phyloP scores from a whole-genome alignment of 2,888 invertebrate genomes.

The Dichetophora obliterata region DNA sequence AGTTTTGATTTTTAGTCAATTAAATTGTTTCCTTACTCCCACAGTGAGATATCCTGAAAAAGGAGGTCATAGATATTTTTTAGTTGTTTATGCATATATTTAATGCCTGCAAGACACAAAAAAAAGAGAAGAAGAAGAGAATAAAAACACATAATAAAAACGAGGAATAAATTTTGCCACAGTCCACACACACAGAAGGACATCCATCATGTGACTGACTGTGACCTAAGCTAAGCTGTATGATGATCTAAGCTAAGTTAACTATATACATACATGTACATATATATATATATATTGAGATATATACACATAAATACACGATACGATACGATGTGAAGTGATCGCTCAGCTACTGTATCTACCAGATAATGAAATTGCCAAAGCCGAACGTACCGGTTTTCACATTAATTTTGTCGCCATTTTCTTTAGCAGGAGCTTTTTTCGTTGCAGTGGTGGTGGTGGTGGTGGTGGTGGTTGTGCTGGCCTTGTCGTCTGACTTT shows the following conservation, averaged over 20 bases:
- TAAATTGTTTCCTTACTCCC: slow-evolving; percentile 68
- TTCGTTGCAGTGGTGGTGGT: slow-evolving; percentile 51
- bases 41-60: slow-evolving; percentile 70
- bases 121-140: slow-evolving; percentile 63
- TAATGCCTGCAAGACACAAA: slow-evolving; percentile 69
- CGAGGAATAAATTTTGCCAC: slow-evolving; percentile 47
- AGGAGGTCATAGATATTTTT: slow-evolving; percentile 70
- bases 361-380: slow-evolving; percentile 88
- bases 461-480: slow-evolving; percentile 57
- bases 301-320: not conserved
- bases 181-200: not conserved
- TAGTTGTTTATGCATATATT: slow-evolving; percentile 70
- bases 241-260: not conserved
- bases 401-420: slow-evolving; percentile 66
- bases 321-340: not conserved
- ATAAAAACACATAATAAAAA: slow-evolving; percentile 59
- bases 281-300: not conserved
- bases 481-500: slow-evolving; percentile 44
- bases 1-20: slow-evolving; percentile 51
- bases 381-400: slow-evolving; percentile 86
- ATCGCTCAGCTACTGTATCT: slow-evolving; percentile 63
- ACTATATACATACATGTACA: not conserved
- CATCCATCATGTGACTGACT: slow-evolving; percentile 4
- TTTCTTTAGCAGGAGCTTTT: slow-evolving; percentile 70
- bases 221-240: no score